Base-by-base conservation (phyloP, 2,888 invertebrate genomes). In the Tanypteryx hageni region DNA sequence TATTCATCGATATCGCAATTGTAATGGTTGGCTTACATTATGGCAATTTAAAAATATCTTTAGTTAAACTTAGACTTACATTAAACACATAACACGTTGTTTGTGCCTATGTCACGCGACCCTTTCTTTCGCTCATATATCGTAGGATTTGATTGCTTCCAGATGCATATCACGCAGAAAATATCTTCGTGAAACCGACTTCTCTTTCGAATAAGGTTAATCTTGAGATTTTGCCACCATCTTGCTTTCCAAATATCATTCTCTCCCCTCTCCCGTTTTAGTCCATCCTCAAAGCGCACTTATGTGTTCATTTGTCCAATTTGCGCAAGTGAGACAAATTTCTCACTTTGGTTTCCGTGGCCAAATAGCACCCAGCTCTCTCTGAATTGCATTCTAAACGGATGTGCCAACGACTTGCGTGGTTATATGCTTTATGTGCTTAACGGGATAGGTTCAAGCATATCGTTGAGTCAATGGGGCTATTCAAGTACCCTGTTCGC, bases 291-390 rank as follows among this genome's bases (percentile, higher is more conserved):
- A 18, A 68, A 18, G 68, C 68, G 68, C 18, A 22, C 76, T 76
- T 14, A 76, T 76, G 27, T 4, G 76, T 76, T 27, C 27, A 76
- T 76, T 22, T 76, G 76, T 76, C 76, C 27, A 76, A 22, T 76
- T 76, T 76, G 76, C 76, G 76, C 76, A 76, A 76, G 76, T 27
- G 76, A 76, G 22, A 76, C 76, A 76, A 76, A 76, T 76, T 27
- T 76, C 76, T 76, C 76, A 76, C 76, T 76, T 76, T 76, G 27
- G 76, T 11, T 27, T 27, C 27, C 76, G 22, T 18, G 18, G 76
- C 76, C 76, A 76, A 76, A 76, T 76, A 76, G 76, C 13, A 22
- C 76, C 76, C 22, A 76, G 76, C 27, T 11, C 76, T 11, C 76
- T 27, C 10, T 22, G 76, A 76, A 27, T 22, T 27, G 27, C 76